A percentile compares a stretch with the other conserved stretches of the same genome.
phyloP scores from a whole-genome alignment of 2,113 vertebrate species.

The Aphyosemion australe region DNA sequence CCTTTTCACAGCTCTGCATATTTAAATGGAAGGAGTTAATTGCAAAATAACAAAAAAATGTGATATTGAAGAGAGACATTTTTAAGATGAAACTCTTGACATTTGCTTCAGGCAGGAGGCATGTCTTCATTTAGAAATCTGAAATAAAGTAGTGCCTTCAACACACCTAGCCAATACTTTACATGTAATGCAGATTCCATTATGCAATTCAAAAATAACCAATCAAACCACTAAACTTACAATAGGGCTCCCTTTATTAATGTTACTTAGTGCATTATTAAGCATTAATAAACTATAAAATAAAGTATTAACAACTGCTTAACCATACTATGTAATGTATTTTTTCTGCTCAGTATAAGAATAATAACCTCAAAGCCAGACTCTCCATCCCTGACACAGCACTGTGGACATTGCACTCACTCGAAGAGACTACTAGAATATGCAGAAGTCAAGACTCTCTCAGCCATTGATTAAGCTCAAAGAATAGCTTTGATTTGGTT shows the following conservation, averaged over 20 bases:
- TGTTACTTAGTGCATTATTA: no score
- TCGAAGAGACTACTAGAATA: neutral
- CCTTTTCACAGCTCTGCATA: no score
- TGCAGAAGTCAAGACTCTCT: neutral
- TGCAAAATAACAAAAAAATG: no score
- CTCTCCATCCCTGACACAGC: neutral
- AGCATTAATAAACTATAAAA: no score
- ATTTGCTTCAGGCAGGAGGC: no score
- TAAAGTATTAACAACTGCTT: no score
- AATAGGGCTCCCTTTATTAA: no score
- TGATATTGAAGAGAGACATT: no score
- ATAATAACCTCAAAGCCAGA: neutral
- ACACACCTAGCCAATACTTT: neutral
- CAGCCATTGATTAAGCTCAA: slow-evolving; percentile 22
- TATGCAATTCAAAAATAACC: neutral
- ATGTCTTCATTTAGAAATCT: no score
- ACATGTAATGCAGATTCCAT: neutral
- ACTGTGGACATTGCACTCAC: neutral
- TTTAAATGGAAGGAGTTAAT: no score
- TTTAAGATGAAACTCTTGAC: no score
- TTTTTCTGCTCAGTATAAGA: neutral
- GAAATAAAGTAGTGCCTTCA: neutral
- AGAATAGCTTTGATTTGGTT: slow-evolving; percentile 30
- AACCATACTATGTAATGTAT: no score
- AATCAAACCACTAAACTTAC: neutral